phyloP scores from a whole-genome alignment of 1,140 invertebrate species.

The Drosophila jambulina region DNA sequence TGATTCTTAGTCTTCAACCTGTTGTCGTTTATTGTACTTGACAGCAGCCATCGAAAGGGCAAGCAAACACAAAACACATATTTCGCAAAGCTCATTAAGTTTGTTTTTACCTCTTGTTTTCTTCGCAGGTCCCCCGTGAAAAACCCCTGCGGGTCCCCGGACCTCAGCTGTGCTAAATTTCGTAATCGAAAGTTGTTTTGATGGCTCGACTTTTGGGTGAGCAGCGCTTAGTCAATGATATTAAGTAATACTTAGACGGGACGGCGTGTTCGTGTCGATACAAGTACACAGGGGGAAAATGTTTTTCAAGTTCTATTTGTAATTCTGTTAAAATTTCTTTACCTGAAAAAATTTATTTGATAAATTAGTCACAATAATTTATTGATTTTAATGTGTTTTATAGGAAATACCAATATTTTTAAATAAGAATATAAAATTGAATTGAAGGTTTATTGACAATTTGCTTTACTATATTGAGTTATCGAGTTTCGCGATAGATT shows the following conservation, averaged over 20 bases:
- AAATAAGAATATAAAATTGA: no score
- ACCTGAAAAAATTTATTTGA: neutral
- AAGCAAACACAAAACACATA: constrained; percentile 70
- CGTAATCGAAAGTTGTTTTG: constrained; percentile 83
- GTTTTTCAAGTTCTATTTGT: neutral
- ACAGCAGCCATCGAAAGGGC: constrained; percentile 82
- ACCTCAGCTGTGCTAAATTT: constrained; percentile 73
- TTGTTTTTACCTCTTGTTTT: constrained; percentile 44
- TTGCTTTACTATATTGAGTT: fast-evolving
- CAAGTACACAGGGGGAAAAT: neutral
- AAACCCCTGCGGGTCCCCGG: constrained; percentile 11
- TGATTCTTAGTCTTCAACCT: constrained; percentile 75
- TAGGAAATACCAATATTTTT: no score
- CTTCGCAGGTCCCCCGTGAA: constrained; percentile 16
- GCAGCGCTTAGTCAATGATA: constrained; percentile 76
- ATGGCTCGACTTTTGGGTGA: constrained; percentile 66
- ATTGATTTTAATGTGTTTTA: no score
- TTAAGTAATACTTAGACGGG: constrained; percentile 76
- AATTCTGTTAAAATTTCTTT: fast-evolving
- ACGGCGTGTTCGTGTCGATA: constrained; percentile 8
- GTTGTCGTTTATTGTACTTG: constrained; percentile 83
- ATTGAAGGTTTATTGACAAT: neutral
- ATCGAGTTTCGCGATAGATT: neutral
- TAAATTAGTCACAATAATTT: no score
- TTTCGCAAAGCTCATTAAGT: constrained; percentile 83